Conservation (phyloP, 2,888 invertebrate genomes). For the Mesorhabditis spiculigera region DNA sequence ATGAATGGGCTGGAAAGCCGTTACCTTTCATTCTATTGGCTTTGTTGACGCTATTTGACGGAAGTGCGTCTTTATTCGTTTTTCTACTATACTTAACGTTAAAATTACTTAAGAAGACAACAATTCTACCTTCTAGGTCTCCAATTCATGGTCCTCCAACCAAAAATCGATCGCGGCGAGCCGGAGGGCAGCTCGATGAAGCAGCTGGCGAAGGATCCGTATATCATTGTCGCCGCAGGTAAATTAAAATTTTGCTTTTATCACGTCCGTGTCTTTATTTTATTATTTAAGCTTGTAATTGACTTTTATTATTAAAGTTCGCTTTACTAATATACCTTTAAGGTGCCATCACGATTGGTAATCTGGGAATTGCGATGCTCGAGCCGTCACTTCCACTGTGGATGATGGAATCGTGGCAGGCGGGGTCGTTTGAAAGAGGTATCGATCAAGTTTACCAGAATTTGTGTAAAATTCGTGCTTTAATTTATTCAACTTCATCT, state of each 20-base stretch:
- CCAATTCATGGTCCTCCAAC: conserved; percentile 89
- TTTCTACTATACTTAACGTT: too few relatives aligned
- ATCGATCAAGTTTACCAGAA: too few relatives aligned
- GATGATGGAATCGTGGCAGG: conserved; percentile 96
- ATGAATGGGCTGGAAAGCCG: conserved; percentile 89
- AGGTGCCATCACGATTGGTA: conserved; percentile 81
- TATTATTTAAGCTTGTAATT: too few relatives aligned
- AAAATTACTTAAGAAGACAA: too few relatives aligned
- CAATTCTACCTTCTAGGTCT: too few relatives aligned
- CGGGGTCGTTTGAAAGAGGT: conserved; percentile 64
- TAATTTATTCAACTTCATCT: too few relatives aligned
- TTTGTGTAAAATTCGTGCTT: too few relatives aligned
- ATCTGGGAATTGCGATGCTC: conserved; percentile 98
- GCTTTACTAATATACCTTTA: conserved; percentile 8
- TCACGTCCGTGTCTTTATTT: too few relatives aligned
- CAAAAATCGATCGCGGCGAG: conserved; percentile 84
- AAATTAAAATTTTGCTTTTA: too few relatives aligned
- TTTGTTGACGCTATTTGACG: conserved; percentile 87
- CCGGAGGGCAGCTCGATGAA: conserved; percentile 87
- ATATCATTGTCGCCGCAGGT: conserved; percentile 95
- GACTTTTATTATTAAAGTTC: too few relatives aligned
- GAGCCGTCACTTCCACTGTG: conserved; percentile 98
- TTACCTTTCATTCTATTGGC: conserved; percentile 94
- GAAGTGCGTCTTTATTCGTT: conserved; percentile 75
- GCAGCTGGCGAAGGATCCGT: conserved; percentile 86